phyloP scores from a whole-genome alignment of 2,888 invertebrate genomes.

The Bellardia bayeri region DNA sequence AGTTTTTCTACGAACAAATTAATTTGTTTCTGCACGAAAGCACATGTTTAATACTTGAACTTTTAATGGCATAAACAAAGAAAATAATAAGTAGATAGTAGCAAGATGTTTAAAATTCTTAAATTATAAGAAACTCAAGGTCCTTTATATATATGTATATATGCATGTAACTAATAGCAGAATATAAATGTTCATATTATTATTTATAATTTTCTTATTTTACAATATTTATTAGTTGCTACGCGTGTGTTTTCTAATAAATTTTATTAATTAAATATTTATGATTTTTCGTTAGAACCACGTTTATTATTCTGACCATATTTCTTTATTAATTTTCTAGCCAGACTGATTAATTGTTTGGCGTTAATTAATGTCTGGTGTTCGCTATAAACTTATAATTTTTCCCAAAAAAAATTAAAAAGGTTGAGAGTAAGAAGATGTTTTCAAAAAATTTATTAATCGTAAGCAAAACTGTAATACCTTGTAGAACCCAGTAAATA shows the following conservation, averaged over 20 bases:
- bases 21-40: slow-evolving; percentile 21
- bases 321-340: slow-evolving; percentile 38
- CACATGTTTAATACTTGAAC: slow-evolving; percentile 42
- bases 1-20: slow-evolving; percentile 28
- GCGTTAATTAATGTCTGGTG: slow-evolving; percentile 12
- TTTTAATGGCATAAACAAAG: slow-evolving; percentile 35
- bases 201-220: not conserved
- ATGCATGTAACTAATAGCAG: no score
- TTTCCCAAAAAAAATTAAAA: not conserved
- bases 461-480: not conserved
- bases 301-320: not conserved
- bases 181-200: not conserved
- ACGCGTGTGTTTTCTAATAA: not conserved
- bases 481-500: not conserved
- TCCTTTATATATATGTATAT: not conserved
- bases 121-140: slow-evolving; percentile 33
- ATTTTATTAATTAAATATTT: slow-evolving; percentile 3
- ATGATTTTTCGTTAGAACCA: not conserved
- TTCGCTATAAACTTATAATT: not conserved
- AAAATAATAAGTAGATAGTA: not conserved
- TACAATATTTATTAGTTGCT: not conserved
- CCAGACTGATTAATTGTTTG: slow-evolving; percentile 47
- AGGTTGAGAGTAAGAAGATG: not conserved
- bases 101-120: not conserved
- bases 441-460: not conserved